Percentiles rank a stretch among this genome's conserved stretches.
Conservation (phyloP, 2,113 vertebrate species). For the Hemibagrus wyckioides region DNA sequence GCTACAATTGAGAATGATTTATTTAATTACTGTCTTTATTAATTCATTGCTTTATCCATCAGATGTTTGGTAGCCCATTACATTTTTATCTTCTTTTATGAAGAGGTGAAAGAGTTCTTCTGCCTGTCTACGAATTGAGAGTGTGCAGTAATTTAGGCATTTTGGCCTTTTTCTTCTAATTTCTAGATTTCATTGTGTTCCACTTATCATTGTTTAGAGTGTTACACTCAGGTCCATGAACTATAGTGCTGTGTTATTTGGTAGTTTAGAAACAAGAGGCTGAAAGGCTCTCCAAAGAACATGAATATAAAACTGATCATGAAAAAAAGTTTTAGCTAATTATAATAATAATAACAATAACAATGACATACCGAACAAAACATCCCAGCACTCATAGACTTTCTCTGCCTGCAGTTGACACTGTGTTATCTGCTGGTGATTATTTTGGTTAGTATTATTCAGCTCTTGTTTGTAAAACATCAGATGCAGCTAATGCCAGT, state of each 20-base stretch:
- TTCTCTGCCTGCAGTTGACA: conserved; percentile 66
- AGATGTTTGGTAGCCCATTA: neutral
- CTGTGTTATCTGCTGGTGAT: conserved; percentile 71
- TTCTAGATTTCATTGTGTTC: neutral
- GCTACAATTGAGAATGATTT: neutral
- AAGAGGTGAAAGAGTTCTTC: neutral
- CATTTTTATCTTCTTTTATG: neutral
- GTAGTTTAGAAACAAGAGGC: conserved; percentile 19
- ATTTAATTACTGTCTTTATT: neutral
- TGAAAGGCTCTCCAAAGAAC: conserved; percentile 23
- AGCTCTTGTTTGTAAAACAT: conserved; percentile 76
- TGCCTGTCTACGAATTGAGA: neutral
- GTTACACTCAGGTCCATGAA: neutral
- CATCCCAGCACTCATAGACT: conserved; percentile 22
- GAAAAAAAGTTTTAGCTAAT: conserved; percentile 2
- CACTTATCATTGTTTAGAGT: conserved; percentile 7
- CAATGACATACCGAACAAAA: conserved; percentile 13
- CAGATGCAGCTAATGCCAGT: conserved; percentile 73
- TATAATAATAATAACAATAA: conserved; percentile 2
- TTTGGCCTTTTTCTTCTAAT: neutral
- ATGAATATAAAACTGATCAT: conserved; percentile 32
- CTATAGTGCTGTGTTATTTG: neutral
- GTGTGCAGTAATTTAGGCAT: neutral
- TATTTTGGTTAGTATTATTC: conserved; percentile 71
- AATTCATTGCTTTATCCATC: neutral